phyloP scores from a whole-genome alignment of 2,888 invertebrate genomes.

The Eulithis testata region DNA sequence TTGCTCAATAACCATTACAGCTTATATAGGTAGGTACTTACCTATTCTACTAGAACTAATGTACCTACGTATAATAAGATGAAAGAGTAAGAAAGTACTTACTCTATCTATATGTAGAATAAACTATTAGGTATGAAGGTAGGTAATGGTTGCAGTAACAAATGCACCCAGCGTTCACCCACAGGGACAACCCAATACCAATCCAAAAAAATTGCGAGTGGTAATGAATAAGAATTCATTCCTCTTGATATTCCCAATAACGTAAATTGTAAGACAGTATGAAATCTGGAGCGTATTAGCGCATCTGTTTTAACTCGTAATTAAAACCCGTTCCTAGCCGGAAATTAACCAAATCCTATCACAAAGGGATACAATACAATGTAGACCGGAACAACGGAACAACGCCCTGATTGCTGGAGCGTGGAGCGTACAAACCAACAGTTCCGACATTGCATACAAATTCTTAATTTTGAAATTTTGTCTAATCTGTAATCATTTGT shows the following conservation, averaged over 20 bases:
- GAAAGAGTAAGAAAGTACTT: no score
- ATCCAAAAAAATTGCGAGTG: no score
- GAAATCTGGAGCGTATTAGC: conserved; percentile 16
- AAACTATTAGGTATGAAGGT: no score
- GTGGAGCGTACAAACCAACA: conserved; percentile 16
- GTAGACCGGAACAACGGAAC: conserved; percentile 68
- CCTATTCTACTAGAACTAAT: no score
- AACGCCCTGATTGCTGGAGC: conserved; percentile 48
- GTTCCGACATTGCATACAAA: background rate
- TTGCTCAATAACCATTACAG: conserved; percentile 33
- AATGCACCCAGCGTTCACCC: no score
- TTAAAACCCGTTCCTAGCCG: conserved; percentile 24
- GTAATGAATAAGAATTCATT: no score
- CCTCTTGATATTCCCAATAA: no score
- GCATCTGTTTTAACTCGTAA: conserved; percentile 26
- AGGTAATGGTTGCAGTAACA: no score
- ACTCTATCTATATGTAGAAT: no score
- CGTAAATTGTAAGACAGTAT: conserved; percentile 9
- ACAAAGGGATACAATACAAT: conserved; percentile 43
- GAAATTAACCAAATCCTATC: conserved; percentile 23
- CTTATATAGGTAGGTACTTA: conserved; percentile 23
- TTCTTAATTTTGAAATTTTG: conserved; percentile 11
- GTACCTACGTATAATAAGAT: no score
- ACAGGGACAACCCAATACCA: no score
- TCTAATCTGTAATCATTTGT: no score